Evolutionary conservation across 2,797 vertebrate species (phyloP).

Genomic region (Liasis olivaceus): DNA sequence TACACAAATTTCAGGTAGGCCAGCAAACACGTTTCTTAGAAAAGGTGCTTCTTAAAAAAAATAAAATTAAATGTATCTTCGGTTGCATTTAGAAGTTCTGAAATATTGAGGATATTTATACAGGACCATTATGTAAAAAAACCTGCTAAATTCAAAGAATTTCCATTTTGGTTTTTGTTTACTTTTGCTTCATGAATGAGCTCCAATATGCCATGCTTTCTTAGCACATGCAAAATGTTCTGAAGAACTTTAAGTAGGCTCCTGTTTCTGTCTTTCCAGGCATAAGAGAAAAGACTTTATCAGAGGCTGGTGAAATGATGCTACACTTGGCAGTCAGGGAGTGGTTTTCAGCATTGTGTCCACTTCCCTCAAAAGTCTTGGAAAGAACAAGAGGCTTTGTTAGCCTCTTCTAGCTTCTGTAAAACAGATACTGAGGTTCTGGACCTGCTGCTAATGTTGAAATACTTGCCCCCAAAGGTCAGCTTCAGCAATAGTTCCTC

Average conservation of each 20-base stretch:
- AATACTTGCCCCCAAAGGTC: neutral
- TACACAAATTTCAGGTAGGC: neutral
- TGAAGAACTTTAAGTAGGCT: neutral
- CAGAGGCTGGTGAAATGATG: accelerated
- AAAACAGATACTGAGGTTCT: neutral
- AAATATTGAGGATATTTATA: neutral
- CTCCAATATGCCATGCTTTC: neutral
- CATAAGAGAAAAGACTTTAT: accelerated
- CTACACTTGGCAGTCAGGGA: accelerated
- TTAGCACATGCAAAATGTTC: neutral
- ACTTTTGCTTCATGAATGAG: neutral
- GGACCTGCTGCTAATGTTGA: neutral
- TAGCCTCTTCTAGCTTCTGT: neutral
- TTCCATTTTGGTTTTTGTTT: neutral
- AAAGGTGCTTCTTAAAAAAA: neutral
- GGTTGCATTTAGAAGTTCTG: neutral
- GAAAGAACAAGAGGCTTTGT: neutral
- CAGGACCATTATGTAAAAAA: neutral
- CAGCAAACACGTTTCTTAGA: neutral
- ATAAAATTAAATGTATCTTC: neutral
- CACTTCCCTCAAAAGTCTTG: accelerated
- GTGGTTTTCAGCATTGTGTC: neutral
- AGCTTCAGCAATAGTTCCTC: neutral
- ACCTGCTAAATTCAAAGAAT: neutral
- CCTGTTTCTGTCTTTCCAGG: neutral